Evolutionary conservation across 2,113 vertebrate genomes (phyloP).

Genomic region (Rostratula benghalensis): DNA sequence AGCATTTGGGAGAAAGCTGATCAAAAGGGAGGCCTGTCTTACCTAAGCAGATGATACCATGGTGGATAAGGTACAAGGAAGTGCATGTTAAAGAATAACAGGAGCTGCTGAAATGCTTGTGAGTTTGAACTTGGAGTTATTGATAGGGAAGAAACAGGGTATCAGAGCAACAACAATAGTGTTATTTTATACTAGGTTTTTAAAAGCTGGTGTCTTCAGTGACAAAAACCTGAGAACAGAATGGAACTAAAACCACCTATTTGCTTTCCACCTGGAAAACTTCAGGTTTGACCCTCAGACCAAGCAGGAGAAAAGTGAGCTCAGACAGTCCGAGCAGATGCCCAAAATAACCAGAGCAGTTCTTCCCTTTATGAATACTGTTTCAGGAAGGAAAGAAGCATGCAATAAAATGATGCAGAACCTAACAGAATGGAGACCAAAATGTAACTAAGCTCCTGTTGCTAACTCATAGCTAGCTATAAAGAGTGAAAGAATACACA

Average conservation of each 20-base stretch:
- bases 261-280: background rate
- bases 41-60: background rate
- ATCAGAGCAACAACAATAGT: background rate
- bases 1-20: background rate
- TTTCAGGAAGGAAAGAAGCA: background rate
- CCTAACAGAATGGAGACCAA: background rate
- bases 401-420: background rate
- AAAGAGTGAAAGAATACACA: background rate
- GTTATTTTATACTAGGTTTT: background rate
- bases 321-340: background rate
- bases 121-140: background rate
- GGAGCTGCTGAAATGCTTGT: background rate
- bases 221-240: background rate
- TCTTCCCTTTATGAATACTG: background rate
- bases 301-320: background rate
- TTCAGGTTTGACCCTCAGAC: background rate
- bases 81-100: background rate
- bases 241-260: background rate
- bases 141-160: background rate
- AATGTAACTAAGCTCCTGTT: background rate
- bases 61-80: background rate
- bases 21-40: background rate
- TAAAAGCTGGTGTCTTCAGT: background rate
- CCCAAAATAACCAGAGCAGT: background rate
- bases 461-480: background rate